Evolutionary conservation across 1,140 invertebrate species (phyloP).

Genomic region (Euura lappo): DNA sequence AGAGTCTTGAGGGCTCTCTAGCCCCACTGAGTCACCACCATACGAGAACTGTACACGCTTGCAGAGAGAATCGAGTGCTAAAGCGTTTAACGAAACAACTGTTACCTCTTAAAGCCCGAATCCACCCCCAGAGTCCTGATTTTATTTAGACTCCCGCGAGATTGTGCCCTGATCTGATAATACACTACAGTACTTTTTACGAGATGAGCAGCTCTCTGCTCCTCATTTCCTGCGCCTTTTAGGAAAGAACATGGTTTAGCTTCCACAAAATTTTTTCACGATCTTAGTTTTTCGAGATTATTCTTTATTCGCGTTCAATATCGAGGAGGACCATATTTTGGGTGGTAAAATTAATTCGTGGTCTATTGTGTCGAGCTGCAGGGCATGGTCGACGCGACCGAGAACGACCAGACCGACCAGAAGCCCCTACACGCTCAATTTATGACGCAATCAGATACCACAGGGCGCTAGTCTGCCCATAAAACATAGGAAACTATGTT

Average conservation of each 20-base stretch:
- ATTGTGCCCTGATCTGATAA: no score
- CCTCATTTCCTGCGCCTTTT: no score
- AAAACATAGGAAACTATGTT: constrained; percentile 51
- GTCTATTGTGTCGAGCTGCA: background rate
- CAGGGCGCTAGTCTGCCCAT: constrained; percentile 48
- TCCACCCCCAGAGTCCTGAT: no score
- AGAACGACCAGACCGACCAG: background rate
- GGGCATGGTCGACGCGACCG: constrained; percentile 27
- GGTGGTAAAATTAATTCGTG: background rate
- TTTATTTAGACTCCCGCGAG: no score
- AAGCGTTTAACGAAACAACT: constrained; percentile 58
- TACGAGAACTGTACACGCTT: constrained; percentile 5
- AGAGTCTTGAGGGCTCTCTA: constrained; percentile 48
- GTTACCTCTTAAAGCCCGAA: constrained; percentile 36
- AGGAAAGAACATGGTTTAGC: no score
- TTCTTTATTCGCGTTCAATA: no score
- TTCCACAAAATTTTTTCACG: no score
- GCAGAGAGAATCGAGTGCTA: constrained; percentile 39
- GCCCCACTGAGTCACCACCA: constrained; percentile 47
- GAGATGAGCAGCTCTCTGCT: no score
- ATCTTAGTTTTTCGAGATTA: no score
- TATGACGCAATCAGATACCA: constrained; percentile 56
- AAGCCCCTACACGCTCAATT: constrained; percentile 40
- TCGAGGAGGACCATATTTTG: background rate
- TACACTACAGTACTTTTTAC: no score